Evolutionary conservation across 2,113 vertebrate species (phyloP).

Genomic region (Microtus richardsoni): DNA sequence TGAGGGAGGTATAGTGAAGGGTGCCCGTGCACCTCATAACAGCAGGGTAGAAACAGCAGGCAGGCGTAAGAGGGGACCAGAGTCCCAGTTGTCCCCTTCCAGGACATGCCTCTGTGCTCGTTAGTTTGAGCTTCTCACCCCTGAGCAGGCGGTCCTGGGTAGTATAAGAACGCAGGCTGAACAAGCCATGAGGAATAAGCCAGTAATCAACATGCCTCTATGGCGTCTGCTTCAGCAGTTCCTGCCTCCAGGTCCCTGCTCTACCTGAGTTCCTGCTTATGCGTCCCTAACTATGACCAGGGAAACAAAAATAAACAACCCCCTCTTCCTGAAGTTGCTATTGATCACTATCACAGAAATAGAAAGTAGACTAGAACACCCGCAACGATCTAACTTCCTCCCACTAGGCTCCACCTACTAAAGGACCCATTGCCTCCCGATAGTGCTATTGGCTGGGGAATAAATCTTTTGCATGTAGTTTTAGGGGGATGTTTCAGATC

Average conservation of each 20-base stretch:
- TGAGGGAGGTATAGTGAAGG: neutral
- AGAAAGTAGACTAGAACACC: neutral
- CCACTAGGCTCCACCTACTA: neutral
- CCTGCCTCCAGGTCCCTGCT: neutral
- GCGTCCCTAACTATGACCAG: neutral
- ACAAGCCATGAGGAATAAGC: neutral
- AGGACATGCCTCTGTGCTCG: no score
- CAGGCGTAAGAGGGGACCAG: neutral
- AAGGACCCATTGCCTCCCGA: no score
- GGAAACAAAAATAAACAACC: neutral
- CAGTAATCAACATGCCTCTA: neutral
- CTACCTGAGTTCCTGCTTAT: neutral
- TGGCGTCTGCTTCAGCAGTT: neutral
- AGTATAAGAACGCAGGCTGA: neutral
- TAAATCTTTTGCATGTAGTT: neutral
- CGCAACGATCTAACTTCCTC: neutral
- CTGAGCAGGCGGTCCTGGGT: neutral
- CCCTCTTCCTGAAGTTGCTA: neutral
- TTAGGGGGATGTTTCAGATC: neutral
- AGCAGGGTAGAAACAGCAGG: neutral
- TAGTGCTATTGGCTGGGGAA: no score
- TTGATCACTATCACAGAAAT: neutral
- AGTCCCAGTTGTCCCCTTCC: neutral
- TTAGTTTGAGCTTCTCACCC: neutral
- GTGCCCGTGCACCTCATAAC: neutral